These are phyloP conservation scores for Eulacestoma nigropectus DNA, from an alignment of 2,113 vertebrate species.

Conservation along the genomic window DNA sequence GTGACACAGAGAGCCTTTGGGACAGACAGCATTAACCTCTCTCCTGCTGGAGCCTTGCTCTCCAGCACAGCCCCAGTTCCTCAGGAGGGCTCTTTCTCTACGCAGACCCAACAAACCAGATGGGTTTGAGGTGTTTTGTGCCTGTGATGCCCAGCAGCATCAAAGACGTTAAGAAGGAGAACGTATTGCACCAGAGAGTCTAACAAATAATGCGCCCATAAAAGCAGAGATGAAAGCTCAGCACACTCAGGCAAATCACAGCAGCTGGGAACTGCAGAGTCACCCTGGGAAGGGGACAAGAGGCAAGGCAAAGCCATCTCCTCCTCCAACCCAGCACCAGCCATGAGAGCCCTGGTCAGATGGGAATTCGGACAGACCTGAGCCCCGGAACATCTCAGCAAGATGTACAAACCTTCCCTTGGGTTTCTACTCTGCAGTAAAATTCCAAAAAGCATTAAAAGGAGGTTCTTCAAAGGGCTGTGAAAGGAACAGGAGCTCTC, in stretches of 20 bases:
- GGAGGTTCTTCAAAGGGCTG: neutral
- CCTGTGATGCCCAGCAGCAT: neutral
- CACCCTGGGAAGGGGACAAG: neutral
- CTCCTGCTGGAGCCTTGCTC: neutral
- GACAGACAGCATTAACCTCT: neutral
- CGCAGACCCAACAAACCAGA: neutral
- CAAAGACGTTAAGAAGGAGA: neutral
- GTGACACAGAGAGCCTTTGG: neutral
- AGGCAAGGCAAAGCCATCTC: neutral
- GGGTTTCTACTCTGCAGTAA: neutral
- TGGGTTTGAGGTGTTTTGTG: neutral
- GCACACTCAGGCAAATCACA: neutral
- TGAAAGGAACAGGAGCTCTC: neutral
- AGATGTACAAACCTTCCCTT: neutral
- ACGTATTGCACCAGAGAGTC: neutral
- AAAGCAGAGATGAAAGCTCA: neutral
- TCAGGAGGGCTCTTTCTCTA: neutral
- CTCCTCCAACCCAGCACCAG: neutral
- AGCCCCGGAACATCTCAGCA: neutral
- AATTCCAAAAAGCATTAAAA: neutral
- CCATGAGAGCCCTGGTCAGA: accelerated
- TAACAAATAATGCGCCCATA: neutral
- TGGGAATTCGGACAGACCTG: neutral
- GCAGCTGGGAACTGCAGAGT: neutral
- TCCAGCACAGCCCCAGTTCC: neutral